phyloP scores from a whole-genome alignment of 2,797 vertebrate genomes.

The Schizopygopsis pylzovi region DNA sequence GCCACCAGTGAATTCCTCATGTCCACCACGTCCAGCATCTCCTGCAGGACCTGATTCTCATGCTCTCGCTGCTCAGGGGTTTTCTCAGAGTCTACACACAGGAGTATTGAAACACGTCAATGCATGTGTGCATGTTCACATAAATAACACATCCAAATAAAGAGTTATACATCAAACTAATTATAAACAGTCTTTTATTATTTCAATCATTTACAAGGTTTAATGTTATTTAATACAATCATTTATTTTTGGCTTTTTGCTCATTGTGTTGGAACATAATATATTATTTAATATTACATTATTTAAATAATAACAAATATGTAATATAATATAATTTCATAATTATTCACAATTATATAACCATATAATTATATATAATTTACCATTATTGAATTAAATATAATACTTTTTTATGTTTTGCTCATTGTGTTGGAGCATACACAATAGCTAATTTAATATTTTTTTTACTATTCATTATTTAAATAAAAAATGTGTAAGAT shows the following conservation, averaged over 20 bases:
- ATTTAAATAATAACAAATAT: not conserved
- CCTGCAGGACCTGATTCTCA: constrained; percentile 79
- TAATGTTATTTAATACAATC: too few relatives aligned
- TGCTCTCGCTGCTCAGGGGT: constrained; percentile 74
- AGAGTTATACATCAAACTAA: not conserved
- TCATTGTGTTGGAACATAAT: too few relatives aligned
- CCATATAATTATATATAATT: too few relatives aligned
- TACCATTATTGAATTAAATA: not conserved
- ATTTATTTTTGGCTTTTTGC: too few relatives aligned
- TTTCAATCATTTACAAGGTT: not conserved
- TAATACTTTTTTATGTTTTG: not conserved
- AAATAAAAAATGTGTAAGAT: not conserved
- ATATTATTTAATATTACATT: not conserved
- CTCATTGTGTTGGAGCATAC: not conserved
- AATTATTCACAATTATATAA: too few relatives aligned
- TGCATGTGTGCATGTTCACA: not conserved
- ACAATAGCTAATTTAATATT: not conserved
- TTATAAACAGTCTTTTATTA: not conserved
- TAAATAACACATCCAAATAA: not conserved
- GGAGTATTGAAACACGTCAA: not conserved
- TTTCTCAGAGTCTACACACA: constrained; percentile 78
- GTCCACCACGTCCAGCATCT: constrained; percentile 90
- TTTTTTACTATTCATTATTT: not conserved
- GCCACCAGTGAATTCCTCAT: constrained; percentile 87
- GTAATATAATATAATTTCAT: not conserved